These are phyloP conservation scores for Henricia sp. DNA, from an alignment of 53 echinoderm and acorn worm genomes.

Conservation along the genomic window DNA sequence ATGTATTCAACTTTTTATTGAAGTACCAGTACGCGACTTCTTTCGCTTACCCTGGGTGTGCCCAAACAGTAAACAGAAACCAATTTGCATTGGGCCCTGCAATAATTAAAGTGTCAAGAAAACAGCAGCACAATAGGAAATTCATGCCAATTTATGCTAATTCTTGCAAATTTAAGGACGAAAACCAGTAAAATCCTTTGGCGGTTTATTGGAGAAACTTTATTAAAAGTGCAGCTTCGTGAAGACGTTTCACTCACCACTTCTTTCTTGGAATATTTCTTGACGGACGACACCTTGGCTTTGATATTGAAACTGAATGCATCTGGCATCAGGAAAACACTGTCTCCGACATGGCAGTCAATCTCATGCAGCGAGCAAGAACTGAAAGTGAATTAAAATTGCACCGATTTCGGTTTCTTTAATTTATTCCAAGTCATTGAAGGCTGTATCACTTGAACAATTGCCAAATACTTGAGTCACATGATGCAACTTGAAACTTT, in stretches of 20 bases:
- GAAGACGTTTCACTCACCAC: background rate
- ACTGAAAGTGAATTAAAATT: slow-evolving; percentile 43
- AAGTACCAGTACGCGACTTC: too few relatives aligned
- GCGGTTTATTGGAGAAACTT: too few relatives aligned
- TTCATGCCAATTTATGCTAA: too few relatives aligned
- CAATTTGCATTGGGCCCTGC: too few relatives aligned
- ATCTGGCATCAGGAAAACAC: slow-evolving; percentile 85
- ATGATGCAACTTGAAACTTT: too few relatives aligned
- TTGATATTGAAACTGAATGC: slow-evolving; percentile 86
- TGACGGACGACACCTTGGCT: slow-evolving; percentile 73
- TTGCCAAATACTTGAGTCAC: background rate
- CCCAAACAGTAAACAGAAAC: too few relatives aligned
- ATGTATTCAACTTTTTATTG: too few relatives aligned
- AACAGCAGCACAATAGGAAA: too few relatives aligned
- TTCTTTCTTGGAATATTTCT: slow-evolving; percentile 37
- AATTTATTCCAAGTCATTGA: background rate
- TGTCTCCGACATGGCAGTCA: slow-evolving; percentile 82
- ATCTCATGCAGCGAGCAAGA: slow-evolving; percentile 70
- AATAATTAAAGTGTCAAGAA: too few relatives aligned
- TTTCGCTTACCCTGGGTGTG: too few relatives aligned
- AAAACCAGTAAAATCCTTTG: too few relatives aligned
- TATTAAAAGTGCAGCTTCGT: background rate
- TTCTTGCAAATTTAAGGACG: too few relatives aligned
- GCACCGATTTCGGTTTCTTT: background rate
- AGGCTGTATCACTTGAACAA: background rate